Percentiles rank a stretch among this genome's conserved stretches.
These are phyloP conservation scores for Drosophila busckii DNA, from an alignment of 1,140 invertebrate genomes.

Conservation along the genomic window DNA sequence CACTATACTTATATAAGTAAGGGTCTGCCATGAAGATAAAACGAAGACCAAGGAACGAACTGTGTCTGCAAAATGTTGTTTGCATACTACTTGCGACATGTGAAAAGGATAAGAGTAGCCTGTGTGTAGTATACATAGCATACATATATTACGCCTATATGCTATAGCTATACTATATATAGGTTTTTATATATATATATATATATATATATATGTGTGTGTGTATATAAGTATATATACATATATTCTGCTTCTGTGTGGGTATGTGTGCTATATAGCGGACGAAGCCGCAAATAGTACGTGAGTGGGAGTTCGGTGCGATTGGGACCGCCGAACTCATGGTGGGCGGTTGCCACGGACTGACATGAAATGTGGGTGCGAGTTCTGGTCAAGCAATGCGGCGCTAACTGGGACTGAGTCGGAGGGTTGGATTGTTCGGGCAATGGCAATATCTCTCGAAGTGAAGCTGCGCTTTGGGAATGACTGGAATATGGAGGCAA, in stretches of 20 bases:
- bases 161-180: too few relatives aligned
- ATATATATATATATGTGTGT: constrained; percentile 2
- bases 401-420: constrained; percentile 45
- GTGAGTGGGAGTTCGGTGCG: constrained; percentile 72
- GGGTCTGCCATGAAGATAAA: constrained; percentile 78
- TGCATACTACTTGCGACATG: constrained; percentile 79
- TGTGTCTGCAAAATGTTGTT: constrained; percentile 79
- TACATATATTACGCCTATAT: too few relatives aligned
- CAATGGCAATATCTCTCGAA: constrained; percentile 64
- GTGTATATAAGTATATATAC: constrained; percentile 1
- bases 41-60: constrained; percentile 79
- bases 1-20: constrained; percentile 78
- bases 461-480: constrained; percentile 43
- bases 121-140: too few relatives aligned
- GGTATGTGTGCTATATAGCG: constrained; percentile 54
- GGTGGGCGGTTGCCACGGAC: constrained; percentile 69
- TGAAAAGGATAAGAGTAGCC: constrained; percentile 71
- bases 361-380: constrained; percentile 14
- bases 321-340: constrained; percentile 69
- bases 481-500: constrained; percentile 51
- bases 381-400: constrained; percentile 67
- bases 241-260: constrained; percentile 36
- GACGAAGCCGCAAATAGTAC: constrained; percentile 67
- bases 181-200: constrained; percentile 2
- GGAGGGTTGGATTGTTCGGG: constrained; percentile 39